These are phyloP conservation scores for Cataglyphis hispanica DNA, from an alignment of 1,140 invertebrate species.

Conservation along the genomic window DNA sequence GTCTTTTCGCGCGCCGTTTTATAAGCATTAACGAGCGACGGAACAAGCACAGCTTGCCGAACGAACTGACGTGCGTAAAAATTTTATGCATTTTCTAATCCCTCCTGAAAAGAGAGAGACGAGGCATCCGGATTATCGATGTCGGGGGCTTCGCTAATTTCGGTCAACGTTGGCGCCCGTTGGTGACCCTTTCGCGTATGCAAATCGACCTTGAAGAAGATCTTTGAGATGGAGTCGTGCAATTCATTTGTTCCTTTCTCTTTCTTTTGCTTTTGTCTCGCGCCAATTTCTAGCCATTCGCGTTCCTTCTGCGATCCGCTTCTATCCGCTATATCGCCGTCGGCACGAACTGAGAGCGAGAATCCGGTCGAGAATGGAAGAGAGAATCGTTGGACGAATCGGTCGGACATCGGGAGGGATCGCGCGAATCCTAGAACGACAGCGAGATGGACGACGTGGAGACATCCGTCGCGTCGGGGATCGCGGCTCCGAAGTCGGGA, in stretches of 20 bases:
- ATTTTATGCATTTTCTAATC: conserved; percentile 63
- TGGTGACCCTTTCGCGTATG: conserved; percentile 18
- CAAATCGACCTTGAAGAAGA: conserved; percentile 61
- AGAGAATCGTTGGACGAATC: conserved; percentile 67
- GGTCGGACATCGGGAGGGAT: conserved; percentile 71
- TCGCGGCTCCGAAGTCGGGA: neutral
- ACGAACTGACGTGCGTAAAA: conserved; percentile 31
- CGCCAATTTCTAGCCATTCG: conserved; percentile 8
- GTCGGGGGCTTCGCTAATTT: conserved; percentile 52
- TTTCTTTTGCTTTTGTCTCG: conserved; percentile 17
- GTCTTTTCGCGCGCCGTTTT: conserved; percentile 26
- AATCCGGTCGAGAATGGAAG: conserved; percentile 9
- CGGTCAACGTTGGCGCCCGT: neutral
- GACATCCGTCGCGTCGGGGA: conserved; percentile 68
- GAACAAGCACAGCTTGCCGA: neutral
- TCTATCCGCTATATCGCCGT: conserved; percentile 59
- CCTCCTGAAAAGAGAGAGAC: neutral
- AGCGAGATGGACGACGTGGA: conserved; percentile 77
- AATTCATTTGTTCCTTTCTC: conserved; percentile 61
- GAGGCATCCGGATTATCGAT: conserved; percentile 17
- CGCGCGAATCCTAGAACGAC: conserved; percentile 78
- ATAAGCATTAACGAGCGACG: conserved; percentile 31
- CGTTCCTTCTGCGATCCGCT: conserved; percentile 59
- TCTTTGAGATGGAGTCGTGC: conserved; percentile 64
- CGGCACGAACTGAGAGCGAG: conserved; percentile 55